Evolutionary conservation across 2,888 invertebrate genomes (phyloP).

Genomic region (Andrena trimmerana): DNA sequence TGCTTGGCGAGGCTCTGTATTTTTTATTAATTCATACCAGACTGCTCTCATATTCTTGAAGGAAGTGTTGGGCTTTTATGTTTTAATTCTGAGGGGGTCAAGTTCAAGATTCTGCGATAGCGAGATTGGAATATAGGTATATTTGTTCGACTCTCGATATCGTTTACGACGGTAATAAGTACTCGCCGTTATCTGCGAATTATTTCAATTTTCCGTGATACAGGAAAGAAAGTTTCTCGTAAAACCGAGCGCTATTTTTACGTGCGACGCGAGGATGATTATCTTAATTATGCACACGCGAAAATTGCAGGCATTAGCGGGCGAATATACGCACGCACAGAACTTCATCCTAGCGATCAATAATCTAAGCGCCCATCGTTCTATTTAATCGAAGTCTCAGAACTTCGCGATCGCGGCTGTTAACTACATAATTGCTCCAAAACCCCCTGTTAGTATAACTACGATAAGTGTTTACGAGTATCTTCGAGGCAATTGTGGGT

Average conservation of each 20-base stretch:
- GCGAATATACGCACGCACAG: background rate
- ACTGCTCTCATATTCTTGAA: no score
- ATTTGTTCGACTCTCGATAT: no score
- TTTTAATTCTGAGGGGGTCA: no score
- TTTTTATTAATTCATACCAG: no score
- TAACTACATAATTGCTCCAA: constrained; percentile 51
- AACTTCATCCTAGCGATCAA: constrained; percentile 46
- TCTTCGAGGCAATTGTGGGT: constrained; percentile 51
- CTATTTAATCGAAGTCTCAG: constrained; percentile 49
- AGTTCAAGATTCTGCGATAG: no score
- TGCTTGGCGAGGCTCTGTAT: background rate
- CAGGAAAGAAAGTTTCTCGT: background rate
- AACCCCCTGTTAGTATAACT: constrained; percentile 47
- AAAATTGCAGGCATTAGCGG: constrained; percentile 23
- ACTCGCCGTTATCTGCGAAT: background rate
- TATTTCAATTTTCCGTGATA: background rate
- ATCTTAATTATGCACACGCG: constrained; percentile 14
- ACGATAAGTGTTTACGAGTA: constrained; percentile 54
- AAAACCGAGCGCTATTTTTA: background rate
- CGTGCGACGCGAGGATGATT: background rate
- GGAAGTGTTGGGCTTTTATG: no score
- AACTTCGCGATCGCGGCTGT: constrained; percentile 46
- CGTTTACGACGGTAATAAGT: background rate
- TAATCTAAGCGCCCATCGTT: constrained; percentile 45
- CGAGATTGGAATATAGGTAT: no score